Evolutionary conservation across 2,888 invertebrate species (phyloP).

Genomic region (Myopa tessellatipennis): DNA sequence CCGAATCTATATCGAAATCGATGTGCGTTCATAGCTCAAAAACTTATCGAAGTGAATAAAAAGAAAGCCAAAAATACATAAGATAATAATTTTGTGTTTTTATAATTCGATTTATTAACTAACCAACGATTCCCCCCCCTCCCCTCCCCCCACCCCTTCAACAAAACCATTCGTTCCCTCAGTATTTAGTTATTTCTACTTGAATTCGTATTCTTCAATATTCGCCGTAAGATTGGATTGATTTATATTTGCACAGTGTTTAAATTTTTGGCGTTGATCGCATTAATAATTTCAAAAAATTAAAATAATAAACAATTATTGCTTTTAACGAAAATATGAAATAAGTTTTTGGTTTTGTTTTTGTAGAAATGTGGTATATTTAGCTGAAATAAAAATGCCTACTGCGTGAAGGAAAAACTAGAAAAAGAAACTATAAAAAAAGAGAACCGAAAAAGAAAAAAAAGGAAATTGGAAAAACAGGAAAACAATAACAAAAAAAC

Average conservation of each 20-base stretch:
- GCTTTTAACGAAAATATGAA: slow-evolving; percentile 18
- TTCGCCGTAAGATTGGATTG: slow-evolving; percentile 8
- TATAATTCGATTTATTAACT: no score
- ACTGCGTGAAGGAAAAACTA: slow-evolving; percentile 29
- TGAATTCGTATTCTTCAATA: background rate
- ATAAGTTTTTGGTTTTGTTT: slow-evolving; percentile 1
- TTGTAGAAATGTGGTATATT: background rate
- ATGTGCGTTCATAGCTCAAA: slow-evolving; percentile 21
- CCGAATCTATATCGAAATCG: slow-evolving; percentile 5
- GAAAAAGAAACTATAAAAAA: background rate
- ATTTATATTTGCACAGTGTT: slow-evolving; percentile 33
- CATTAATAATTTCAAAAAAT: slow-evolving; percentile 16
- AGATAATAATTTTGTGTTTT: background rate
- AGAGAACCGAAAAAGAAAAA: slow-evolving; percentile 24
- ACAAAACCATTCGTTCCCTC: no score
- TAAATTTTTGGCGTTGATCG: background rate
- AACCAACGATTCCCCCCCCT: no score
- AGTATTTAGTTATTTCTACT: no score
- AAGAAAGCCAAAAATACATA: slow-evolving; percentile 8
- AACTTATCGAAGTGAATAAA: slow-evolving; percentile 15
- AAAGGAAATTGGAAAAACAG: background rate
- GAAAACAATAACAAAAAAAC: slow-evolving; percentile 9
- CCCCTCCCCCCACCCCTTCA: no score
- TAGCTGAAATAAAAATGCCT: slow-evolving; percentile 22
- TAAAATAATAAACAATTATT: slow-evolving; percentile 18